Conservation (phyloP, 2,797 vertebrate species). For the Lemur catta region DNA sequence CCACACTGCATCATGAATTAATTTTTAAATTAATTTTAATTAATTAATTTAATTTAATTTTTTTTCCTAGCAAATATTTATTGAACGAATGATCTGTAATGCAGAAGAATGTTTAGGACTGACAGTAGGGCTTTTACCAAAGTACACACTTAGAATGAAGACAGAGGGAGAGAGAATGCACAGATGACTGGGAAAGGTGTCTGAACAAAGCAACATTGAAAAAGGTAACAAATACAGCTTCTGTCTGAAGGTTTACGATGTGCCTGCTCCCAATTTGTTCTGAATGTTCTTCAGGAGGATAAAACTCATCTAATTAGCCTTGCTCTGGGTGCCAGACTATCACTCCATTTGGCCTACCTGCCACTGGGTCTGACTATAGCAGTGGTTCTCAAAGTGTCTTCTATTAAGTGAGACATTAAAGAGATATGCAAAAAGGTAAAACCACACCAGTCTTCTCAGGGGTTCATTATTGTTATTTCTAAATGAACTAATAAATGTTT, state of each 20-base stretch:
- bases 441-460: neutral
- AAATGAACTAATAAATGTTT: neutral
- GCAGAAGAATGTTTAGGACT: neutral
- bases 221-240: neutral
- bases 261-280: neutral
- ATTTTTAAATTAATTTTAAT: too few species aligned
- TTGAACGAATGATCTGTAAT: neutral
- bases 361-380: neutral
- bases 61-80: neutral
- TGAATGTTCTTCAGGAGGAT: neutral
- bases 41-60: too few species aligned
- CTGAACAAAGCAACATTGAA: neutral
- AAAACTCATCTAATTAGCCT: neutral
- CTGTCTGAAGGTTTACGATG: neutral
- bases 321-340: neutral
- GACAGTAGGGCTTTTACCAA: neutral
- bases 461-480: neutral
- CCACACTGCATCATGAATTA: neutral
- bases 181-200: neutral
- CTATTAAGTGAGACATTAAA: neutral
- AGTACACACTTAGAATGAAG: neutral
- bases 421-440: constrained; percentile 14
- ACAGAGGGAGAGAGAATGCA: neutral
- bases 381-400: neutral
- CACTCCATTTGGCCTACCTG: neutral